Evolutionary conservation across 2,888 invertebrate genomes (phyloP).

Genomic region (Xanthia togata): DNA sequence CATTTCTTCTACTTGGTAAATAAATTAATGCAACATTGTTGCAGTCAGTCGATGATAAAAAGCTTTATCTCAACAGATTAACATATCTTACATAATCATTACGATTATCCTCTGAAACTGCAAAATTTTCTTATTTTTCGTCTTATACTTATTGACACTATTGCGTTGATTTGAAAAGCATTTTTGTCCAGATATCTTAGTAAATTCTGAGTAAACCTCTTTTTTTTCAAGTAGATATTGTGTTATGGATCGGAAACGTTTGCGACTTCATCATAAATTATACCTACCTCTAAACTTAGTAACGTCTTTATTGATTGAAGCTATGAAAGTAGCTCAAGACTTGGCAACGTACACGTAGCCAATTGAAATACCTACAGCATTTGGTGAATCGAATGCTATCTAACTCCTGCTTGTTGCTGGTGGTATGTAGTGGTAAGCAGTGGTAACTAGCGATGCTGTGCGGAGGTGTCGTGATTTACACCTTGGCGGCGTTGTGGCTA

Average conservation of each 20-base stretch:
- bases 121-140: background rate
- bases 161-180: background rate
- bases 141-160: background rate
- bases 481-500: slow-evolving; percentile 81
- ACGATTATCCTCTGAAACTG: background rate
- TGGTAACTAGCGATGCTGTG: slow-evolving; percentile 65
- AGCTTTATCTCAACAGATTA: background rate
- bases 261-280: background rate
- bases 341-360: no score
- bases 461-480: slow-evolving; percentile 78
- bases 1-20: slow-evolving; percentile 32
- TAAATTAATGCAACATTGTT: slow-evolving; percentile 33
- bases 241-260: background rate
- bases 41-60: slow-evolving; percentile 6
- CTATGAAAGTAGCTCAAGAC: background rate
- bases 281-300: background rate
- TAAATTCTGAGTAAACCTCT: background rate
- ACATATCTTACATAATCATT: background rate
- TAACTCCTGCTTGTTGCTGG: slow-evolving; percentile 36
- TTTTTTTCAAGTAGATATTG: background rate
- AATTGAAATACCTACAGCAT: slow-evolving; percentile 16
- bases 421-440: slow-evolving; percentile 51
- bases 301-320: background rate
- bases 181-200: background rate
- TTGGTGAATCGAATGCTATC: slow-evolving; percentile 25